Conservation (phyloP, 1,140 invertebrate species). For the Hetaerina americana region DNA sequence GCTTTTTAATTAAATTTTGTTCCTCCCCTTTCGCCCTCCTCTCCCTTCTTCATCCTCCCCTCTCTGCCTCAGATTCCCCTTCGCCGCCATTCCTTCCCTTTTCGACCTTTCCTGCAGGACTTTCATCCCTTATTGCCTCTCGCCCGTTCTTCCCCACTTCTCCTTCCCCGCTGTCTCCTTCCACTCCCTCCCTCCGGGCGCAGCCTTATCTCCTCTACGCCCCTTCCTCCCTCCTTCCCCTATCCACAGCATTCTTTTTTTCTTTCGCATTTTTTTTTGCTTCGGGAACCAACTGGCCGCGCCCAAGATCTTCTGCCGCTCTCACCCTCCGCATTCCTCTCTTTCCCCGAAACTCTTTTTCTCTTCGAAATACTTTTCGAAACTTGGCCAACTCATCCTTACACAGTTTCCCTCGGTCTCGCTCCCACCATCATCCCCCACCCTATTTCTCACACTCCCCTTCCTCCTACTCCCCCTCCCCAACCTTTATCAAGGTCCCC, state of each 20-base stretch:
- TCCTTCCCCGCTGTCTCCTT: background rate
- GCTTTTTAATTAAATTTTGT: background rate
- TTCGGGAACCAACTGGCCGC: no score
- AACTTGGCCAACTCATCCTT: background rate
- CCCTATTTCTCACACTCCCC: background rate
- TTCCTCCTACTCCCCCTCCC: no score
- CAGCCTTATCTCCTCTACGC: background rate
- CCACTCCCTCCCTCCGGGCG: background rate
- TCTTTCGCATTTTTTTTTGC: no score
- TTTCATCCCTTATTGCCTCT: background rate
- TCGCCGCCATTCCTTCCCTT: no score
- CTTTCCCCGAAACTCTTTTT: background rate
- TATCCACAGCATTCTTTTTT: no score
- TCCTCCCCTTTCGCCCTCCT: background rate
- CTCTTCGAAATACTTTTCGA: background rate
- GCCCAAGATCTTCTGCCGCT: background rate
- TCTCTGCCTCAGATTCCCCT: no score
- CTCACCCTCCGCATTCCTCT: background rate
- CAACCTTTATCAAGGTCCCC: no score
- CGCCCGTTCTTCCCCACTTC: background rate
- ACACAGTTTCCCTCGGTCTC: background rate
- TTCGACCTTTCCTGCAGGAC: no score
- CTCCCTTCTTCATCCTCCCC: no score
- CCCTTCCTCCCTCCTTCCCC: background rate
- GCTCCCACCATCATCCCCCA: background rate